Percentiles rank a stretch among this genome's conserved stretches.
Conservation (phyloP, 37 sponge, comb jelly and placozoan species). For the Halichondria panicea region DNA sequence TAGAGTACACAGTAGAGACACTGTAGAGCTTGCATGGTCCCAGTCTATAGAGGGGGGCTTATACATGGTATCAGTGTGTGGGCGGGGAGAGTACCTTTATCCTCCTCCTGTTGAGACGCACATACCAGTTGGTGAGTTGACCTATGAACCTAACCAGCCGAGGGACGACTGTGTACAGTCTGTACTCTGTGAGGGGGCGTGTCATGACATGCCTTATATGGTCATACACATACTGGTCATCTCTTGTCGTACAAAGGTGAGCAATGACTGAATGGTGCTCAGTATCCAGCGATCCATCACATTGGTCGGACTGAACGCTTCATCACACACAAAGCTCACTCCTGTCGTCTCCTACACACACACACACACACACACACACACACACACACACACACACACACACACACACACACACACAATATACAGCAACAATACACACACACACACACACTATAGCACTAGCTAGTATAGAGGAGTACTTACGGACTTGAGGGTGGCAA, state of each 20-base stretch:
- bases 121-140: slow-evolving; percentile 98
- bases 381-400: slow-evolving; percentile 8
- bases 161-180: slow-evolving; percentile 95
- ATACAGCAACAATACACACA: neutral
- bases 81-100: slow-evolving; percentile 65
- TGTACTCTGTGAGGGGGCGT: slow-evolving; percentile 56
- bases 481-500: slow-evolving; percentile 69
- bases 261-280: slow-evolving; percentile 84
- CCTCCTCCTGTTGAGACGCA: slow-evolving; percentile 91
- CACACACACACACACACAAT: neutral
- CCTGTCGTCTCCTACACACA: slow-evolving; percentile 59
- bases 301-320: slow-evolving; percentile 63
- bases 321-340: slow-evolving; percentile 59
- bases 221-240: slow-evolving; percentile 72
- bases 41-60: slow-evolving; percentile 43
- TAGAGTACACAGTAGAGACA: slow-evolving; percentile 87
- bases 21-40: slow-evolving; percentile 75
- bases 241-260: slow-evolving; percentile 87
- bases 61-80: slow-evolving; percentile 64
- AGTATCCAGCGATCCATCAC: slow-evolving; percentile 96
- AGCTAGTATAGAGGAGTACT: neutral
- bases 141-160: slow-evolving; percentile 88
- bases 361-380: neutral
- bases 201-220: neutral
- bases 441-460: neutral